Evolutionary conservation across 2,113 vertebrate species (phyloP).

Genomic region (Astatoreochromis straeleni): DNA sequence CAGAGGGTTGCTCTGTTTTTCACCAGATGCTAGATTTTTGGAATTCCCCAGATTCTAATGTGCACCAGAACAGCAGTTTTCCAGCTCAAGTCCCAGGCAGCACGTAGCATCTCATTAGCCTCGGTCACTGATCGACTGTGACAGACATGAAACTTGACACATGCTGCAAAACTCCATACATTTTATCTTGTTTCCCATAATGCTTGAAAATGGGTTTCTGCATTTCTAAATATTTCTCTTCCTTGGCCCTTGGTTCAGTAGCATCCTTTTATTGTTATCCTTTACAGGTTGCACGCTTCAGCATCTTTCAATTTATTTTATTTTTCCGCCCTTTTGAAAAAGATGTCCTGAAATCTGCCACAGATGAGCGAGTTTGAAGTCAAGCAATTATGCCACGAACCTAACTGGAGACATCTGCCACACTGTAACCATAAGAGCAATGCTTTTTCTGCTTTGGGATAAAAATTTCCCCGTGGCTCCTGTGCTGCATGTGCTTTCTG

Average conservation of each 20-base stretch:
- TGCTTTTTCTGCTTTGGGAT: background rate
- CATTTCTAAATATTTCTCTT: slow-evolving; percentile 32
- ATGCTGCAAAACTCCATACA: slow-evolving; percentile 40
- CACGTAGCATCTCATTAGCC: slow-evolving; percentile 64
- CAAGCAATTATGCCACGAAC: background rate
- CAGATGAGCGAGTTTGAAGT: background rate
- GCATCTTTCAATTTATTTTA: slow-evolving; percentile 1
- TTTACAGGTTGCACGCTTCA: background rate
- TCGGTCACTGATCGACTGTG: slow-evolving; percentile 62
- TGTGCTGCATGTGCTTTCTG: background rate
- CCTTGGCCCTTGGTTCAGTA: background rate
- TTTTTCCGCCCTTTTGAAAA: background rate
- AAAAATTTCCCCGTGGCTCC: background rate
- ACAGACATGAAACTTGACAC: slow-evolving; percentile 63
- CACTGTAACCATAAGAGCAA: background rate
- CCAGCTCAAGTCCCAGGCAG: slow-evolving; percentile 34
- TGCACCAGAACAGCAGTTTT: slow-evolving; percentile 64
- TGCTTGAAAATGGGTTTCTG: slow-evolving; percentile 33
- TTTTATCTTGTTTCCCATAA: slow-evolving; percentile 27
- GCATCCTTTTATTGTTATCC: background rate
- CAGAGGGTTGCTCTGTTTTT: slow-evolving; percentile 64
- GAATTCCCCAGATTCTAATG: slow-evolving; percentile 68
- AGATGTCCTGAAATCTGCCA: background rate
- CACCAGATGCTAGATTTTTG: slow-evolving; percentile 66
- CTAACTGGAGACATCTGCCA: background rate